Base-by-base conservation (phyloP, 1,140 invertebrate genomes). In the Apis cerana region DNA sequence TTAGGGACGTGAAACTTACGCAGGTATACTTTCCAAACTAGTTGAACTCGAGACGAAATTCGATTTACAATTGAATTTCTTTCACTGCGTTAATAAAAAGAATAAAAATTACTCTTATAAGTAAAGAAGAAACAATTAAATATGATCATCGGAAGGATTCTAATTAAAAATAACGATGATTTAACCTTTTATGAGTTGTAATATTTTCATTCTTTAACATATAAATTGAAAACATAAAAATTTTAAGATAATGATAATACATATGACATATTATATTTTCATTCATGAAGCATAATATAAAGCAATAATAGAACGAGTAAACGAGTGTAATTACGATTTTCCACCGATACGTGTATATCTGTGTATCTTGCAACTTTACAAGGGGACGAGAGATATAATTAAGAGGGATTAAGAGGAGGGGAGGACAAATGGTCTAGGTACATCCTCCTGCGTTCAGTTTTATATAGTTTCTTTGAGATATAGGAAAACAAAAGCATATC, bases 401-500 rank as follows among this genome's bases (percentile, higher is more conserved):
- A 79, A 79, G 76, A 33, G 50, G n/a, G n/a, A 59, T 79, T 79
- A 79, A 69, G 70, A 27, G 62, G 10, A 19, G 43, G 43, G 50
- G 62, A 43, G 59, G 65, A 59, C 54, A 59, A 59, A 70, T 59
- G 54, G 33, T 43, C 52, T 15, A 11, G 4, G 58, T 43, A 65
- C 52, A 27, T 21, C 17, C 58, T 68, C n/a, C 54, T 15, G 27
- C n/a, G 50, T 54, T 19, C 27, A 23, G 19, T 9, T 52, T 58
- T 58, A n/a, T 68, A 50, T 68, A 23, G 43, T 61, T 69, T 59
- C 76, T 70, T 70, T 27, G 67, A 23, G 43, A 79, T 50, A n/a
- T 61, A 21, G 76, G 76, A 79, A n/a, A 70, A 70, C 52, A 67
- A 65, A 79, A 70, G n/a, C 33, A 17, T 54, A 67, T 59, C 76